Percentiles rank a stretch among this genome's conserved stretches.
phyloP scores from a whole-genome alignment of 2,113 vertebrate genomes.

The Hemiscyllium ocellatum region DNA sequence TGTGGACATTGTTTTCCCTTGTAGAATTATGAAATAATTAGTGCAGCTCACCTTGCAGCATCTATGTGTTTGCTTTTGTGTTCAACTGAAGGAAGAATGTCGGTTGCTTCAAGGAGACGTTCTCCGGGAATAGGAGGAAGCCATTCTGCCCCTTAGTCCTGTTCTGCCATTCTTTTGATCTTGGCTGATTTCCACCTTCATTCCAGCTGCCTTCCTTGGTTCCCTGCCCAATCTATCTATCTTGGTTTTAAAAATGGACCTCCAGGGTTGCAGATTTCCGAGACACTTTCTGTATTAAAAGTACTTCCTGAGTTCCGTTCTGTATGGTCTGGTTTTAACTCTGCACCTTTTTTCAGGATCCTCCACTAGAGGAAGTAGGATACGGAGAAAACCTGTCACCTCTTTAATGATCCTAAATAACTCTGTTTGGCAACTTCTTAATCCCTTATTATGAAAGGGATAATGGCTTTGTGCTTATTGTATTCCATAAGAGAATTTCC shows the following conservation, averaged over 20 bases:
- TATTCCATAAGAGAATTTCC: background rate
- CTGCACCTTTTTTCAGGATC: background rate
- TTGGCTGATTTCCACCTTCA: background rate
- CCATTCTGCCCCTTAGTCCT: background rate
- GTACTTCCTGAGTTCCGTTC: background rate
- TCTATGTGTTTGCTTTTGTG: background rate
- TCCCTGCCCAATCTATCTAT: background rate
- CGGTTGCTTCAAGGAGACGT: background rate
- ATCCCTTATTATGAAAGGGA: background rate
- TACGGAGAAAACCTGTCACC: background rate
- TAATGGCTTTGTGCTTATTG: background rate
- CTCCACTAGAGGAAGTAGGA: background rate
- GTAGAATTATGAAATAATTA: background rate
- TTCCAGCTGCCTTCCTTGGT: background rate
- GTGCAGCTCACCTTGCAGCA: background rate
- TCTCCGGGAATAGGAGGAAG: background rate
- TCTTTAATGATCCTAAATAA: background rate
- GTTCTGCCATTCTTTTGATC: background rate
- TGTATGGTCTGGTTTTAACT: background rate
- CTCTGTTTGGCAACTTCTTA: background rate
- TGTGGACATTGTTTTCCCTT: background rate
- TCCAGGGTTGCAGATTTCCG: background rate
- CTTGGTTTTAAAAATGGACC: background rate
- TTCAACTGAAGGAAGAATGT: background rate
- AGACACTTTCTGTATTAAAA: background rate